Evolutionary conservation across 2,113 vertebrate genomes (phyloP).

Genomic region (Hyperopisus bebe): DNA sequence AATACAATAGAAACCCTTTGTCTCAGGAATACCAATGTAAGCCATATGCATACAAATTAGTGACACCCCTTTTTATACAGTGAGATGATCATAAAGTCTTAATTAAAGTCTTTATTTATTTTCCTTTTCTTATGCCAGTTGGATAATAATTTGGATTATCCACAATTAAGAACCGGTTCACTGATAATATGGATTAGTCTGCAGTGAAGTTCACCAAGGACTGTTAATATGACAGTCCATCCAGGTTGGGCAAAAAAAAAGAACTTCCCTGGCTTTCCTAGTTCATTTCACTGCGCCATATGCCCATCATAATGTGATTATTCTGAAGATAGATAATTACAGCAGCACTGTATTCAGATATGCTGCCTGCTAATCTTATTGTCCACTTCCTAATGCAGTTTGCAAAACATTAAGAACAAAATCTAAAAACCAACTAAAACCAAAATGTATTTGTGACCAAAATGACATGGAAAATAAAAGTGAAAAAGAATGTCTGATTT

Average conservation of each 20-base stretch:
- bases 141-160: constrained; percentile 54
- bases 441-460: background rate
- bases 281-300: background rate
- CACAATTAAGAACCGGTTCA: constrained; percentile 52
- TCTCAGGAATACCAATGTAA: constrained; percentile 10
- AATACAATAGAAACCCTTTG: background rate
- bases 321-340: constrained; percentile 10
- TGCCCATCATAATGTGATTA: constrained; percentile 1
- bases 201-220: constrained; percentile 44
- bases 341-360: background rate
- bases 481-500: background rate
- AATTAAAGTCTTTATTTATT: background rate
- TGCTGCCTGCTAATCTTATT: background rate
- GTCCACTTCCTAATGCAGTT: background rate
- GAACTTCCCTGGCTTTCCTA: background rate
- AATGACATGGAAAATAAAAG: background rate
- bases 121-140: constrained; percentile 25
- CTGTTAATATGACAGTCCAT: constrained; percentile 41
- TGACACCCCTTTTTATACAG: background rate
- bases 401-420: background rate
- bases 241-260: background rate
- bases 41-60: background rate
- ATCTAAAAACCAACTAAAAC: background rate
- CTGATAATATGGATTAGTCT: constrained; percentile 44
- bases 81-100: constrained; percentile 32